These are phyloP conservation scores for Ruditapes philippinarum DNA, from an alignment of 1,140 invertebrate species.

Conservation along the genomic window DNA sequence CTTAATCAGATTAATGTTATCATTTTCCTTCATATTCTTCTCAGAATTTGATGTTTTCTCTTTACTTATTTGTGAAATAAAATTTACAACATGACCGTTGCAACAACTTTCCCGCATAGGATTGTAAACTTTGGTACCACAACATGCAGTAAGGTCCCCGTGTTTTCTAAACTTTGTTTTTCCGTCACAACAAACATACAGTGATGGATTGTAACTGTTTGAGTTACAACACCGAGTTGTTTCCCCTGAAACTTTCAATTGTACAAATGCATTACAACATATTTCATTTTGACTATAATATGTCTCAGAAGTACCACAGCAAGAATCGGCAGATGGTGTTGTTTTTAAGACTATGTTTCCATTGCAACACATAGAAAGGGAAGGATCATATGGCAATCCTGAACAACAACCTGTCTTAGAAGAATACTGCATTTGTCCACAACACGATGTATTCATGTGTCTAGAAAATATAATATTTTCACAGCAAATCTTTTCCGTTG, in stretches of 20 bases:
- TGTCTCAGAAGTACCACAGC: neutral
- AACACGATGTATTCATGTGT: neutral
- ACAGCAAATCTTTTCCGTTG: conserved; percentile 10
- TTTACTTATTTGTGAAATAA: neutral
- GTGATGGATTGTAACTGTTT: conserved; percentile 17
- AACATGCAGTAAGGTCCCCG: conserved; percentile 8
- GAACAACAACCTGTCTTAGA: neutral
- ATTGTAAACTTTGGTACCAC: conserved; percentile 22
- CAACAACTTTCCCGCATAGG: neutral
- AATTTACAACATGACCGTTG: neutral
- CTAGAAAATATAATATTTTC: neutral
- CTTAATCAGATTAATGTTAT: too few species aligned
- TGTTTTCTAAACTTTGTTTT: neutral
- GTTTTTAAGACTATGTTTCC: neutral
- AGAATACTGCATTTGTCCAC: neutral
- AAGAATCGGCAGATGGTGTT: neutral
- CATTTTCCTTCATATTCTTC: too few species aligned
- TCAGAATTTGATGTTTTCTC: neutral
- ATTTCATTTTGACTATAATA: conserved; percentile 29
- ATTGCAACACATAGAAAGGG: conserved; percentile 9
- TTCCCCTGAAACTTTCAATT: neutral
- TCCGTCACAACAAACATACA: neutral
- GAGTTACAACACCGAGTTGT: conserved; percentile 19
- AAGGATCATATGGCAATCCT: neutral
- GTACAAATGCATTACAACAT: conserved; percentile 6